Base-by-base conservation (phyloP, 2,888 invertebrate genomes). In the Drosophila emarginata region DNA sequence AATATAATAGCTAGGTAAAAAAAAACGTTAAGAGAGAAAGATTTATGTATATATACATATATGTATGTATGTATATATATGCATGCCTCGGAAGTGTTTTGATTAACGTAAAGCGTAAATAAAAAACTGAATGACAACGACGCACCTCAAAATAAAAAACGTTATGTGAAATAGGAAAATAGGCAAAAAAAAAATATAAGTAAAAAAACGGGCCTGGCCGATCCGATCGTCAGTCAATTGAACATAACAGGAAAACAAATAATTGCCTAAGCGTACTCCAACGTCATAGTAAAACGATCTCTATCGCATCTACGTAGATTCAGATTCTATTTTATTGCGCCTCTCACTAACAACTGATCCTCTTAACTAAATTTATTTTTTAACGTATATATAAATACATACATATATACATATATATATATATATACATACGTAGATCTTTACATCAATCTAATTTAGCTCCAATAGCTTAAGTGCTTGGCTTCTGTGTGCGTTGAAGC, bases 31-130 rank as follows among this genome's bases (percentile, higher is more conserved):
- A 73, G 81, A 67, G 69, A 75, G 77, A 71, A 75, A 79, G 72
- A 81, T 78, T 75, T 81, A 78, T 76, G 68, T n/a, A n/a, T n/a
- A n/a, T n/a, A n/a, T n/a, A n/a, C n/a, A n/a, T n/a, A n/a, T n/a
- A n/a, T n/a, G n/a, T n/a, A n/a, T n/a, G n/a, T n/a, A n/a, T 73
- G 71, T 68, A 74, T 82, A 75, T 74, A 82, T 80, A 77, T 32
- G 28, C 28, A 28, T 28, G 32, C 86, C 82, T 79, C 68, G 86
- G 77, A 85, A 81, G 64, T 72, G 71, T 72, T 79, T 82, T 77
- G 72, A 77, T 81, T 82, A 81, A 76, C 86, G 85, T 40, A 51
- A 54, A 37, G 32, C 32, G 32, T 32, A 32, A 32, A 7, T 2
- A 32, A 32, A 9, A 32, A 9, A 11, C 32, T 32, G 9, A 32